Conservation (phyloP, 1,140 invertebrate species). For the Aphelenchoides besseyi region DNA sequence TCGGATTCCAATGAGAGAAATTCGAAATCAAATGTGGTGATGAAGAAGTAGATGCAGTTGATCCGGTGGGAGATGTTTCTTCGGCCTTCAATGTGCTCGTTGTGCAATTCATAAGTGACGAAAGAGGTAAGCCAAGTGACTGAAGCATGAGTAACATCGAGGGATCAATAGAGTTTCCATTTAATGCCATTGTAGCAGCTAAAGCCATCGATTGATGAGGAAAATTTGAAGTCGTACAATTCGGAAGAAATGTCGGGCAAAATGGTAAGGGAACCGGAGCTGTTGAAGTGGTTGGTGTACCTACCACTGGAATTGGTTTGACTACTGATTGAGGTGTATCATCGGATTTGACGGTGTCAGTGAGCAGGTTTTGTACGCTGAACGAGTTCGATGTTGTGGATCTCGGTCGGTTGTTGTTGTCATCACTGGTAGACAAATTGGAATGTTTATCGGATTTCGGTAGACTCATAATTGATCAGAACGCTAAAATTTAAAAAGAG, state of each 20-base stretch:
- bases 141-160: neutral
- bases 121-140: neutral
- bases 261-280: neutral
- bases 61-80: neutral
- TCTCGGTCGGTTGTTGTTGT: neutral
- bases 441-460: neutral
- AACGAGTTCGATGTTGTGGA: neutral
- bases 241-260: conserved; percentile 4
- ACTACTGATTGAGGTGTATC: neutral
- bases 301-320: conserved; percentile 3
- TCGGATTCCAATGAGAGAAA: neutral
- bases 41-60: neutral
- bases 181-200: neutral
- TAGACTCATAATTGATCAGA: too few relatives aligned
- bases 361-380: neutral
- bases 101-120: neutral
- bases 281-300: neutral
- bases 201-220: conserved; percentile 4
- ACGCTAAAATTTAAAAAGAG: too few relatives aligned
- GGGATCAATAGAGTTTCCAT: neutral
- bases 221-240: neutral
- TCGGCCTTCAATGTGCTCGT: neutral
- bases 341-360: neutral
- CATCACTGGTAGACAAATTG: neutral
- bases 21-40: conserved; percentile 1